A percentile compares a stretch with the other conserved stretches of the same genome.
phyloP scores from a whole-genome alignment of 2,113 vertebrate genomes.

The Otis tarda region DNA sequence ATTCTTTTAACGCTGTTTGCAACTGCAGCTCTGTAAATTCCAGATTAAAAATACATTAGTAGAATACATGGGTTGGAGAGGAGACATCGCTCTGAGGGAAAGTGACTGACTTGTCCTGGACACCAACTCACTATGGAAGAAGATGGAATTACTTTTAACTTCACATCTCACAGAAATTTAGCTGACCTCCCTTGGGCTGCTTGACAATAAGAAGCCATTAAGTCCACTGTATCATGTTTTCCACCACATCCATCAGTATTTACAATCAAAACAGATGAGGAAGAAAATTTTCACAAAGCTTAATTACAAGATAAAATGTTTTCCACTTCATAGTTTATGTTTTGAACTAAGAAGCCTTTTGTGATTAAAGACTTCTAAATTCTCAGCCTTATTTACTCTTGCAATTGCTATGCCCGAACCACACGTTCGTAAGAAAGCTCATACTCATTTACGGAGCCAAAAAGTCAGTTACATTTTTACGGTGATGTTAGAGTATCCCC shows the following conservation, averaged over 20 bases:
- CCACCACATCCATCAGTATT: slow-evolving; percentile 65
- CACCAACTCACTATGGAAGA: not conserved
- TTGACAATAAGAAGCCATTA: not conserved
- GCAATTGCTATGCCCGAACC: not conserved
- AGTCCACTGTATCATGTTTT: slow-evolving; percentile 37
- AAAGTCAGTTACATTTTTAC: not conserved
- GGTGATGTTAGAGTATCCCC: not conserved
- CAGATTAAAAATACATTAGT: not conserved
- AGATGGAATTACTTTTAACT: not conserved
- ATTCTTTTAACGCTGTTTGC: not conserved
- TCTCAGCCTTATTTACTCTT: not conserved
- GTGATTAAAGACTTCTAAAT: not conserved
- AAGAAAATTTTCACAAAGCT: slow-evolving; percentile 21
- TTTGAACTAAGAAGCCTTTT: not conserved
- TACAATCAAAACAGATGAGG: slow-evolving; percentile 26
- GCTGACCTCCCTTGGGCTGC: not conserved
- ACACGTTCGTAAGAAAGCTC: not conserved
- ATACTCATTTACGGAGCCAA: not conserved
- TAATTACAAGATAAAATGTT: not conserved
- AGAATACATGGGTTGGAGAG: not conserved
- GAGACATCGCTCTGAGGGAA: not conserved
- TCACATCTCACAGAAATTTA: not conserved
- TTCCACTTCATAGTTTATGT: not conserved
- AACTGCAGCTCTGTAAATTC: not conserved
- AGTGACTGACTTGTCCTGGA: not conserved